Conservation (phyloP, 2,113 vertebrate species). For the Pygoscelis antarcticus region DNA sequence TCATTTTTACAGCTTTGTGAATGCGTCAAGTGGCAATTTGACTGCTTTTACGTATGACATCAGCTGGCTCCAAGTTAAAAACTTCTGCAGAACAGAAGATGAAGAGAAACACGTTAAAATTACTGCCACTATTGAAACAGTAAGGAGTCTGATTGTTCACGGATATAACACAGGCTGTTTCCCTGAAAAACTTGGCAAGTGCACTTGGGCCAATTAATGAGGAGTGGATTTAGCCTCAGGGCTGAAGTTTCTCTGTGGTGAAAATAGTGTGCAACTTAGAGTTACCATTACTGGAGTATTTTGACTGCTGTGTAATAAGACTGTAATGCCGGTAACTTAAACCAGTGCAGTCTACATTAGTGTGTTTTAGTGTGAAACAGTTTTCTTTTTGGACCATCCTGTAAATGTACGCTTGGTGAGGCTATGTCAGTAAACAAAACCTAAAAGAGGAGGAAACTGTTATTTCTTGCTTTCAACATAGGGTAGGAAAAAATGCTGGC, state of each 20-base stretch:
- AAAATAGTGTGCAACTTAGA: not conserved
- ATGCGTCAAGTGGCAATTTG: constrained; percentile 39
- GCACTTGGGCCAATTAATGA: not conserved
- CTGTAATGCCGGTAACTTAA: not conserved
- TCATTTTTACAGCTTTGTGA: constrained; percentile 58
- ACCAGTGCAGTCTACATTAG: not conserved
- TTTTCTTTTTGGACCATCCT: not conserved
- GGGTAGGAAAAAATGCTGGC: not conserved
- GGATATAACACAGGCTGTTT: not conserved
- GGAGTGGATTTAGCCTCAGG: not conserved
- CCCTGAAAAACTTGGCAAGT: not conserved
- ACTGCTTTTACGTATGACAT: constrained; percentile 40
- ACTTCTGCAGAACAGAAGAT: constrained; percentile 60
- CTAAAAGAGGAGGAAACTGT: not conserved
- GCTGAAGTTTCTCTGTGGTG: not conserved
- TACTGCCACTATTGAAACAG: constrained; percentile 82
- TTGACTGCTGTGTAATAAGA: not conserved
- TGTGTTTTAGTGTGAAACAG: not conserved
- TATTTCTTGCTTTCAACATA: not conserved
- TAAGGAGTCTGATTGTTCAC: constrained; percentile 55
- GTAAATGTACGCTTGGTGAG: not conserved
- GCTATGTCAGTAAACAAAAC: not conserved
- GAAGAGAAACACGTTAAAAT: constrained; percentile 78
- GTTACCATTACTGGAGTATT: not conserved
- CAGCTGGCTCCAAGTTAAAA: constrained; percentile 88